Evolutionary conservation across 2,113 vertebrate genomes (phyloP).

Genomic region (Aptenodytes patagonicus): DNA sequence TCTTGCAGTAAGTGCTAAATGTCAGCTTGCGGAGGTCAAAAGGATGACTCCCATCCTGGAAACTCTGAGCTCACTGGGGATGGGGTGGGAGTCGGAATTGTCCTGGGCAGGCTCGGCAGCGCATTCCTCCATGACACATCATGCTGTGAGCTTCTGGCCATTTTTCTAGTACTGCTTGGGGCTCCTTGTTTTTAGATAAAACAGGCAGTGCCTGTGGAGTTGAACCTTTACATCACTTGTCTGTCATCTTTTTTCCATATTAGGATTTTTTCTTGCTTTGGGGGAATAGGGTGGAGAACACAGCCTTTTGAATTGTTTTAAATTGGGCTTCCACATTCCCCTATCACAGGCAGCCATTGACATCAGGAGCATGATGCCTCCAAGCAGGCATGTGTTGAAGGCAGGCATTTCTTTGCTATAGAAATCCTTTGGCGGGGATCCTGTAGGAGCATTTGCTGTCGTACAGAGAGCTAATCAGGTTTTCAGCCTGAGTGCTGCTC

Average conservation of each 20-base stretch:
- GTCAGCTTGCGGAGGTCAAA: background rate
- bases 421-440: background rate
- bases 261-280: background rate
- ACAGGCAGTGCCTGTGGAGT: background rate
- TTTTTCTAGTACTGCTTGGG: background rate
- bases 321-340: background rate
- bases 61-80: slow-evolving; percentile 21
- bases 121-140: background rate
- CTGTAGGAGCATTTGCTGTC: background rate
- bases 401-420: background rate
- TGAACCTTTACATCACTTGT: background rate
- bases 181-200: background rate
- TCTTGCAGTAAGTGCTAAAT: background rate
- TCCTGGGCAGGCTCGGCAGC: background rate
- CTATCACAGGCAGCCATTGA: background rate
- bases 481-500: background rate
- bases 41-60: background rate
- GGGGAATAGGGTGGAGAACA: background rate
- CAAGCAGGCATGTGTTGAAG: background rate
- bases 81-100: background rate
- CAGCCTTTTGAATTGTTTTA: background rate
- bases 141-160: background rate
- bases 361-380: background rate
- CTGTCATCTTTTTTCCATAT: background rate
- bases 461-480: background rate